Conservation (phyloP, 2,888 invertebrate species). For the Andrena praecox region DNA sequence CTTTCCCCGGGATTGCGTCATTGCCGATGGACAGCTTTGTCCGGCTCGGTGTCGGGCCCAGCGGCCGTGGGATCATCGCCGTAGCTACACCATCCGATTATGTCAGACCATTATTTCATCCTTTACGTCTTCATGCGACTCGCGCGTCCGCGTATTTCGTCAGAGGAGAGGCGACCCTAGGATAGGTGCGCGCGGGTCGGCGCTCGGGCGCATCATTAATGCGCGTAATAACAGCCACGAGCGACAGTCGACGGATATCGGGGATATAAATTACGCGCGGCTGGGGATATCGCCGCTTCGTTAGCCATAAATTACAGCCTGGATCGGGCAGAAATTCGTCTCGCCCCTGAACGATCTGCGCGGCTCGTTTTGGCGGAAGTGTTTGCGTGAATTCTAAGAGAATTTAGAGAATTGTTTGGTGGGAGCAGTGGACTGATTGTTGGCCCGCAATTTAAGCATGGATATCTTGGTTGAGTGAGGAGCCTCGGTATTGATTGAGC, state of each 20-base stretch:
- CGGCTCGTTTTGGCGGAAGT: neutral
- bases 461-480: too few relatives aligned
- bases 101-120: constrained; percentile 71
- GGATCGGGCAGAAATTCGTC: constrained; percentile 44
- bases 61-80: constrained; percentile 63
- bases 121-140: constrained; percentile 61
- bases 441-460: too few relatives aligned
- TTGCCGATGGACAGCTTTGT: constrained; percentile 41
- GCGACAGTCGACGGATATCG: constrained; percentile 66
- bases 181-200: constrained; percentile 21
- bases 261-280: constrained; percentile 65
- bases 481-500: too few relatives aligned
- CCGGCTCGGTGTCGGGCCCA: constrained; percentile 34
- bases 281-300: constrained; percentile 66
- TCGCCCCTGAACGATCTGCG: constrained; percentile 2
- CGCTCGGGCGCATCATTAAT: constrained; percentile 64
- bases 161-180: constrained; percentile 36
- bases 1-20: constrained; percentile 68
- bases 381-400: neutral
- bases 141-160: constrained; percentile 58
- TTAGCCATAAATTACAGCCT: constrained; percentile 60
- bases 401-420: too few relatives aligned
- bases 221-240: constrained; percentile 69
- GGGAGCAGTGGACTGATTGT: too few relatives aligned
- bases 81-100: constrained; percentile 55